Conservation (phyloP, 2,888 invertebrate species). For the Malacosoma neustria region DNA sequence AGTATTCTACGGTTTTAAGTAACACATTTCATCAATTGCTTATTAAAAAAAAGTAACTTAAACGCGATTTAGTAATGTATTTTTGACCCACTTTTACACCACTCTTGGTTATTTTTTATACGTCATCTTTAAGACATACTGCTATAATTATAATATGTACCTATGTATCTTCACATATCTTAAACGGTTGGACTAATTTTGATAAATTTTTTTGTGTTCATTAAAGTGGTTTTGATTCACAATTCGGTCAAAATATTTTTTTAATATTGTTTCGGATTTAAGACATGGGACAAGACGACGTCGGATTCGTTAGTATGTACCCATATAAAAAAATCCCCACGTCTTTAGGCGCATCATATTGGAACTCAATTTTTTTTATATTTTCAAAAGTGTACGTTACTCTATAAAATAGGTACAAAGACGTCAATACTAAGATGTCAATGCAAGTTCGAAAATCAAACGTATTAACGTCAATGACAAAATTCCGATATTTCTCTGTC, state of each 20-base stretch:
- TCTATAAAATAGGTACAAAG: too few species aligned
- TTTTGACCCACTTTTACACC: background rate
- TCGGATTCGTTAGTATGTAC: too few species aligned
- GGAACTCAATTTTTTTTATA: background rate
- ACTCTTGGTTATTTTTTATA: background rate
- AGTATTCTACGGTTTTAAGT: background rate
- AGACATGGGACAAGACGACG: background rate
- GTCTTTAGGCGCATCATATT: too few species aligned
- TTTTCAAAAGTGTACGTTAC: background rate
- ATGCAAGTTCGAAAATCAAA: too few species aligned
- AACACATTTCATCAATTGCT: background rate
- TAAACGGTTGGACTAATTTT: too few species aligned
- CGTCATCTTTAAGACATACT: background rate
- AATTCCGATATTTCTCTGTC: too few species aligned
- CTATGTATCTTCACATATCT: background rate
- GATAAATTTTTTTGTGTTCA: too few species aligned
- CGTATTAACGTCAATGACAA: too few species aligned
- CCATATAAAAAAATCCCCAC: too few species aligned
- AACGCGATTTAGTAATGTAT: background rate
- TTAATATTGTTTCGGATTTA: background rate
- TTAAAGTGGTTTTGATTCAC: too few species aligned
- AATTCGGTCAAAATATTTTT: too few species aligned
- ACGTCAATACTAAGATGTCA: too few species aligned
- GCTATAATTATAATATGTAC: background rate
- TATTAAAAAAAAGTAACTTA: background rate